Percentiles rank a stretch among this genome's conserved stretches.
phyloP scores from a whole-genome alignment of 1,140 invertebrate species.

The Galleria mellonella region DNA sequence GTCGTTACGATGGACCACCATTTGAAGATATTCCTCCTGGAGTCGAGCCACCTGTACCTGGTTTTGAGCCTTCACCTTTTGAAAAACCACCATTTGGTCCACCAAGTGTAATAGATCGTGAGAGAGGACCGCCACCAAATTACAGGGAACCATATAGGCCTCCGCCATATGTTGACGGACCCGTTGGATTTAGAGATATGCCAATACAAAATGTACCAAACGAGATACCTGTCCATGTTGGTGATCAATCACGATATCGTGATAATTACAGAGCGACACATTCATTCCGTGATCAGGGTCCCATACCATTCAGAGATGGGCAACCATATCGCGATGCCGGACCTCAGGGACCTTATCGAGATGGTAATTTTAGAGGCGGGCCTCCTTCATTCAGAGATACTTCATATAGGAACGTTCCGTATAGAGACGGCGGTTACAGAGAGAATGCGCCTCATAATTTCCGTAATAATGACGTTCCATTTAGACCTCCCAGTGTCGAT shows the following conservation, averaged over 20 bases:
- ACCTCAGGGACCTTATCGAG: conserved; percentile 34
- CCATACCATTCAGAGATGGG: conserved; percentile 48
- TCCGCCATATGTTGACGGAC: conserved; percentile 44
- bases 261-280: conserved; percentile 49
- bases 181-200: conserved; percentile 41
- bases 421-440: conserved; percentile 56
- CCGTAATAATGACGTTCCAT: conserved; percentile 35
- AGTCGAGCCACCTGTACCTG: conserved; percentile 71
- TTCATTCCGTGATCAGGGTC: conserved; percentile 42
- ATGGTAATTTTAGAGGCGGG: conserved; percentile 48
- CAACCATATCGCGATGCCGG: conserved; percentile 46
- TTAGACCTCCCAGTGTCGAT: conserved; percentile 52
- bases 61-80: conserved; percentile 69
- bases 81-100: conserved; percentile 59
- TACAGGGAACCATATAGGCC: conserved; percentile 56
- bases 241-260: conserved; percentile 43
- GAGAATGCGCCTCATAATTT: conserved; percentile 50
- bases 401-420: conserved; percentile 44
- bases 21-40: conserved; percentile 69
- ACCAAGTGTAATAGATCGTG: conserved; percentile 46
- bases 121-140: conserved; percentile 46
- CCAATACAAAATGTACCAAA: conserved; percentile 34
- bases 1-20: conserved; percentile 52
- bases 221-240: conserved; percentile 54
- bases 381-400: conserved; percentile 54